Percentiles rank a stretch among this genome's conserved stretches.
phyloP scores from a whole-genome alignment of 2,888 invertebrate species.

The Drepanosiphum platanoidis region DNA sequence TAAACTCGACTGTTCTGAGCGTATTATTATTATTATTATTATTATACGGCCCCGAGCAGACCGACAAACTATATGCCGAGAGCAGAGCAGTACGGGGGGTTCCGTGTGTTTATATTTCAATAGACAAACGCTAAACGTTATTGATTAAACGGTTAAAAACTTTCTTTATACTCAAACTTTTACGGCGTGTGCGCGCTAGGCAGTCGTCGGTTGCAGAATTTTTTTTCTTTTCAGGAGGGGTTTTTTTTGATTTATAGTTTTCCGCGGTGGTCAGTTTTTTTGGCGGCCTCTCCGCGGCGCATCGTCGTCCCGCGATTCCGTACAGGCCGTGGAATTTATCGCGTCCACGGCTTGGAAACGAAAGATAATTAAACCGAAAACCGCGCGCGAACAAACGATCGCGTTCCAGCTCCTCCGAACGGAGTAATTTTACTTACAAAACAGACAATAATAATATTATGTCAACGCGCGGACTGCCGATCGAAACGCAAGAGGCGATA shows the following conservation, averaged over 20 bases:
- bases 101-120: constrained; percentile 13
- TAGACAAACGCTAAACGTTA: constrained; percentile 34
- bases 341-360: no score
- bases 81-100: neutral
- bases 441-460: no score
- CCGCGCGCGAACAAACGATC: no score
- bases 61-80: neutral
- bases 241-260: constrained; percentile 42
- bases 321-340: no score
- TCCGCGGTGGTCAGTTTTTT: constrained; percentile 9
- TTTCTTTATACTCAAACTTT: constrained; percentile 39
- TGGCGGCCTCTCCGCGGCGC: no score
- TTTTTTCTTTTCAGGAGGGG: constrained; percentile 6
- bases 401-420: no score
- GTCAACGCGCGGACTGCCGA: no score
- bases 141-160: constrained; percentile 56
- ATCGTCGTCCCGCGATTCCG: no score
- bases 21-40: no score
- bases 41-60: neutral
- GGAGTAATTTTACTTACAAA: no score
- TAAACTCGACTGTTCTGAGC: neutral
- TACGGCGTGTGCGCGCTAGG: constrained; percentile 20
- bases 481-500: no score
- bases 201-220: constrained; percentile 35
- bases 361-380: no score